Conservation (phyloP, 2,113 vertebrate species). For the Etheostoma cragini region DNA sequence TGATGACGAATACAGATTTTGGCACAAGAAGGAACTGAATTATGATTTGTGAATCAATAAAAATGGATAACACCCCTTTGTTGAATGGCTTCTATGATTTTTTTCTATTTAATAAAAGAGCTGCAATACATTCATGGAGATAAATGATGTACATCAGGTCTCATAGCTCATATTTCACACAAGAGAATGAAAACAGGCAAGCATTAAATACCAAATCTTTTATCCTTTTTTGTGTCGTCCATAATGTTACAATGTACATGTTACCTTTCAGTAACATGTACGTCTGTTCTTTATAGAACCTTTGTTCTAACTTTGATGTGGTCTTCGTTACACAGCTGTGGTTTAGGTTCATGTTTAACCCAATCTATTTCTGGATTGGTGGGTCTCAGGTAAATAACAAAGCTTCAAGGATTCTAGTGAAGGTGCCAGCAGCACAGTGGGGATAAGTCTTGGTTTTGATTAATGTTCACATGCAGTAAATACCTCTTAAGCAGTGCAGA, state of each 20-base stretch:
- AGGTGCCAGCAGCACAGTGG: constrained; percentile 20
- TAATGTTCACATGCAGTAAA: constrained; percentile 36
- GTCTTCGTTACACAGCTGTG: not conserved
- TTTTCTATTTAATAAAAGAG: constrained; percentile 43
- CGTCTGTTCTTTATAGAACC: not conserved
- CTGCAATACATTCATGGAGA: constrained; percentile 34
- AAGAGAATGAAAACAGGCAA: not conserved
- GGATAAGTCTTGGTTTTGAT: constrained; percentile 50
- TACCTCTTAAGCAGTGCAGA: constrained; percentile 42
- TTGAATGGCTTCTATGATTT: constrained; percentile 14
- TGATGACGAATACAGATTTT: constrained; percentile 21
- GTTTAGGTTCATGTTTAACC: constrained; percentile 11
- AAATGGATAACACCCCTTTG: constrained; percentile 15
- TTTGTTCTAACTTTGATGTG: not conserved
- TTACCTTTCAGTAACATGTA: not conserved
- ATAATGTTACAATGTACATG: no score
- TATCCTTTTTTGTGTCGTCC: not conserved
- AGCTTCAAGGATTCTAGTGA: constrained; percentile 8
- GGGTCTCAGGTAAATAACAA: constrained; percentile 46
- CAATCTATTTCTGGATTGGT: constrained; percentile 24
- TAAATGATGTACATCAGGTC: constrained; percentile 37
- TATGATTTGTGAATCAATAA: constrained; percentile 27
- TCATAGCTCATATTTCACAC: not conserved
- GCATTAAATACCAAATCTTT: not conserved
- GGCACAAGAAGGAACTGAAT: constrained; percentile 6